phyloP scores from a whole-genome alignment of 2,797 vertebrate genomes.

The Glossophaga mutica region DNA sequence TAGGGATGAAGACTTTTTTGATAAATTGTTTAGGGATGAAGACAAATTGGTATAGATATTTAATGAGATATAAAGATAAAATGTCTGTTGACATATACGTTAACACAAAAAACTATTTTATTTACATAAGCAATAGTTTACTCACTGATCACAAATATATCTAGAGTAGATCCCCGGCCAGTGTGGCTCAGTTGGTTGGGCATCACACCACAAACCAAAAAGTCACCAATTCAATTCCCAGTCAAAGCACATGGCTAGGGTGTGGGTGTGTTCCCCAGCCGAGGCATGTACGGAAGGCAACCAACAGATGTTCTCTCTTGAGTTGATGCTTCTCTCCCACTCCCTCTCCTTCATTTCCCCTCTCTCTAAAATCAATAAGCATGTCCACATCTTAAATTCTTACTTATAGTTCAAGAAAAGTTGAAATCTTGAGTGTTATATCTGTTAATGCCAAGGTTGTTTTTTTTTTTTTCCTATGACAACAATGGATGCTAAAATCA shows the following conservation, averaged over 20 bases:
- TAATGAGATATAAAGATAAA: neutral
- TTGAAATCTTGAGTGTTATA: neutral
- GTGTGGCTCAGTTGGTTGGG: neutral
- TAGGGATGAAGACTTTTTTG: neutral
- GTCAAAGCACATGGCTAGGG: neutral
- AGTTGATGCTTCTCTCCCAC: neutral
- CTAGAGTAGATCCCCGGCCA: neutral
- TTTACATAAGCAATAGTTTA: neutral
- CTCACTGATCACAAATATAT: neutral
- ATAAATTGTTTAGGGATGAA: neutral
- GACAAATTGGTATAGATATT: constrained; percentile 20
- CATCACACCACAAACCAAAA: neutral
- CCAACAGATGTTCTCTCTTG: neutral
- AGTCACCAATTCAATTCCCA: neutral
- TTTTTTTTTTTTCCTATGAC: neutral
- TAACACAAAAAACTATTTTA: neutral
- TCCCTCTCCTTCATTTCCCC: neutral
- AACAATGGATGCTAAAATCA: neutral
- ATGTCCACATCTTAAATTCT: neutral
- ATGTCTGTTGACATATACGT: neutral
- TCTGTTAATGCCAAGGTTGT: neutral
- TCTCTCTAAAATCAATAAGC: neutral
- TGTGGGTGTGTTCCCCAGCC: neutral
- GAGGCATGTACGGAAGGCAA: neutral
- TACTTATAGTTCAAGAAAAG: neutral